These are phyloP conservation scores for Sebastes steindachneri DNA, from an alignment of 2,797 vertebrate genomes.

Conservation along the genomic window DNA sequence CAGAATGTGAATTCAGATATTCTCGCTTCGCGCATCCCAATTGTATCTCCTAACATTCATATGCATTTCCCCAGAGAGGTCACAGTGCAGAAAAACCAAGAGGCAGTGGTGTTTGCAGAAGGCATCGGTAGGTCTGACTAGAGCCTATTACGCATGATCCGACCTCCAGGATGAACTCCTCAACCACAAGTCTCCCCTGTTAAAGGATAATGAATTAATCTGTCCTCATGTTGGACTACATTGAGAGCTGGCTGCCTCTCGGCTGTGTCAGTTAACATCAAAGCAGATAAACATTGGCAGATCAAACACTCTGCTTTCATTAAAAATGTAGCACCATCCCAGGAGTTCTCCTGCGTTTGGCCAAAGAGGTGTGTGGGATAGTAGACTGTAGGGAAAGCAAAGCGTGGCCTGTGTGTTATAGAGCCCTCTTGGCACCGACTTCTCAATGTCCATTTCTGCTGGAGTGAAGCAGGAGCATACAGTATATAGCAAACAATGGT, in stretches of 20 bases:
- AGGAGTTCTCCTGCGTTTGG: slow-evolving; percentile 53
- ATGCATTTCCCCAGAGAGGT: slow-evolving; percentile 35
- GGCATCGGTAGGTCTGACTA: neutral
- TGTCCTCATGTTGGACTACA: slow-evolving; percentile 62
- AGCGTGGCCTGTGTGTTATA: slow-evolving; percentile 33
- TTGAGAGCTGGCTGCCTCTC: slow-evolving; percentile 46
- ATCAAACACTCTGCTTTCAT: slow-evolving; percentile 76
- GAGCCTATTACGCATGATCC: slow-evolving; percentile 4
- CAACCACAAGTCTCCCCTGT: slow-evolving; percentile 49
- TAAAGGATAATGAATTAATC: slow-evolving; percentile 73
- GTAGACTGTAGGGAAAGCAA: slow-evolving; percentile 32
- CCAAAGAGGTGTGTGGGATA: slow-evolving; percentile 62
- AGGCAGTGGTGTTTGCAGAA: neutral
- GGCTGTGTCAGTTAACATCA: slow-evolving; percentile 69
- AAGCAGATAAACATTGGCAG: slow-evolving; percentile 73
- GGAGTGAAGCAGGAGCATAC: slow-evolving; percentile 40
- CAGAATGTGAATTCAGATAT: slow-evolving; percentile 33
- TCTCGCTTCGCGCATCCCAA: slow-evolving; percentile 3
- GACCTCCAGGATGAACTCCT: slow-evolving; percentile 59
- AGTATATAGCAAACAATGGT: slow-evolving; percentile 26
- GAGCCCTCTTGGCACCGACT: slow-evolving; percentile 51
- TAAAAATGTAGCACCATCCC: slow-evolving; percentile 67
- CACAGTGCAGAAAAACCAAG: neutral
- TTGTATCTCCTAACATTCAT: slow-evolving; percentile 2
- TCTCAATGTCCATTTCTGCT: slow-evolving; percentile 52